phyloP scores from a whole-genome alignment of 2,888 invertebrate species.

The Smittia aterrima region DNA sequence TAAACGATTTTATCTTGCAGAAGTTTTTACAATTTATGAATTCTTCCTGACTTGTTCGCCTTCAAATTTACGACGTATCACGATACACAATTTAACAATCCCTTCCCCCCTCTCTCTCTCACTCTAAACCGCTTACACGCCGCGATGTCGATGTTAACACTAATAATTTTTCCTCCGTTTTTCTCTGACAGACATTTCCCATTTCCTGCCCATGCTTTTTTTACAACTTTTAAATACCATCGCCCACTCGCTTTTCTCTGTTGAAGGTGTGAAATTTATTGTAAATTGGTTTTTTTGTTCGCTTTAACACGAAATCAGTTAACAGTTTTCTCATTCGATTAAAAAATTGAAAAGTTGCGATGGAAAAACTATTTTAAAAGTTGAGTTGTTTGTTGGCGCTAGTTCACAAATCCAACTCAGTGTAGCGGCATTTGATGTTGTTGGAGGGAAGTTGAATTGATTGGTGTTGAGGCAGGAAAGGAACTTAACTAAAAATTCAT shows the following conservation, averaged over 20 bases:
- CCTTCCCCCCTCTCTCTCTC: background rate
- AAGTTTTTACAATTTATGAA: constrained; percentile 11
- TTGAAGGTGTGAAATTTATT: constrained; percentile 37
- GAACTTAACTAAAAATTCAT: no score
- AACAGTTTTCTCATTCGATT: constrained; percentile 24
- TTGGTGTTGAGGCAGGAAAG: no score
- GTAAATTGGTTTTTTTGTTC: constrained; percentile 35
- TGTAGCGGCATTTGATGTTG: no score
- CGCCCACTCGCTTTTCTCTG: background rate
- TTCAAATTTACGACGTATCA: constrained; percentile 10
- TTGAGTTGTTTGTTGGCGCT: no score
- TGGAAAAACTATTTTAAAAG: no score
- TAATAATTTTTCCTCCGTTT: constrained; percentile 1
- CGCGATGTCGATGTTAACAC: background rate
- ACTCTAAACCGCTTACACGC: background rate
- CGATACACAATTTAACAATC: background rate
- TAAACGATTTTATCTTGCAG: no score
- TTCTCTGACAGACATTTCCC: constrained; percentile 40
- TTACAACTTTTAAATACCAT: constrained; percentile 25
- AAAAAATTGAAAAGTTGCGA: background rate
- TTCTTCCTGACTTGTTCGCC: background rate
- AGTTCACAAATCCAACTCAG: no score
- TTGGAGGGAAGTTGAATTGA: no score
- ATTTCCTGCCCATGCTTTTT: constrained; percentile 31
- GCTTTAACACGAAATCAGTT: constrained; percentile 25